Base-by-base conservation (phyloP, 2,113 vertebrate genomes). In the Herpetotheres cachinnans region DNA sequence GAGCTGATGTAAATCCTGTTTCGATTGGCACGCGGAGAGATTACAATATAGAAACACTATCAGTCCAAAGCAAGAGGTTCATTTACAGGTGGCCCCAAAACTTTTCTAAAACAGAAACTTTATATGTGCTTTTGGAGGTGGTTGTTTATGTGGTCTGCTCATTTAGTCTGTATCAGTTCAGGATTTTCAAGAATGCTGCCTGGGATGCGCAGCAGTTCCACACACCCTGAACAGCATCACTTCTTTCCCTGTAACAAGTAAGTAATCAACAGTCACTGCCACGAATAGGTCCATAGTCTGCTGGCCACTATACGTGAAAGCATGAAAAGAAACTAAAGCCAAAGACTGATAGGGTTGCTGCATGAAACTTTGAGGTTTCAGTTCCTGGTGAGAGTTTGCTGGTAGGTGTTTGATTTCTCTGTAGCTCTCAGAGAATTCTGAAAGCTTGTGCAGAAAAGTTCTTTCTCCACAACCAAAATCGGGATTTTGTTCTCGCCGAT, bases 161-260 rank as follows among this genome's bases (percentile, higher is more conserved):
- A 32, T 21, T 58, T 56, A 47, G 38, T 52, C 36, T 67, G 16
- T 11, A 54, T 8, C 21, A 13, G 17, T 69, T 67, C n/a, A 38
- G 11, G 16, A 29, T 36, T 42, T 50, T 49, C 16, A 81, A 52
- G 62, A 49, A 82, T 34, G 30, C 7, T 62, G 42, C 24, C 42
- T 44, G 27, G 22, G 21, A 55, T 61, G 19, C 0, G 0, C 13
- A 86, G 50, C 14, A 30, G 19, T 89, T 24, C 20, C 26, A 15
- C 19, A n/a, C 17, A 56, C 24, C 46, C 34, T 79, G 46, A 61
- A 24, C 15, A 22, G 8, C 6, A 10, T 26, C 17, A 16, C 9
- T 83, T 66, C 36, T 76, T 89, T 76, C 36, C 13, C 30, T 62
- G 15, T 74, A 71, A 56, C 42, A 82, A 61, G 38, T 56, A 65